Percentiles rank a stretch among this genome's conserved stretches.
phyloP scores from a whole-genome alignment of 1,140 invertebrate species.

The Drosophila lowei region DNA sequence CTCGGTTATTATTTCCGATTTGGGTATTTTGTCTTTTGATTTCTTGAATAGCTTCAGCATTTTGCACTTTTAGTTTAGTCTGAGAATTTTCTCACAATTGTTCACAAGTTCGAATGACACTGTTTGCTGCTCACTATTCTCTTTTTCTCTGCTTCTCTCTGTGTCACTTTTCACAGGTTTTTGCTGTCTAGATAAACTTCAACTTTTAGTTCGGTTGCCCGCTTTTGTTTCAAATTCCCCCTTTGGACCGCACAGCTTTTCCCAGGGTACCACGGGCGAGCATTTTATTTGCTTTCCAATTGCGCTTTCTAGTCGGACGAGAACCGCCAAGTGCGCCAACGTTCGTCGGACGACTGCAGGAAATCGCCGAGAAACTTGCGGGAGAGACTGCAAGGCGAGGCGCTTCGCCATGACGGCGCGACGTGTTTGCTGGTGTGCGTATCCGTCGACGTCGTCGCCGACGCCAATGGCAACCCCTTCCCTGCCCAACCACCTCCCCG shows the following conservation, averaged over 20 bases:
- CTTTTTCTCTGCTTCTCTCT: not conserved
- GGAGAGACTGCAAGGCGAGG: slow-evolving; percentile 47
- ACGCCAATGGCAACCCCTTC: not conserved
- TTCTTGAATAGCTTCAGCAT: slow-evolving; percentile 80
- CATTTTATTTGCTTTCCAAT: slow-evolving; percentile 1
- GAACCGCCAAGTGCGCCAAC: slow-evolving; percentile 55
- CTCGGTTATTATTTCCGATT: slow-evolving; percentile 79
- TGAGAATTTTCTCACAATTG: slow-evolving; percentile 12
- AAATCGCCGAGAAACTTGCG: slow-evolving; percentile 60
- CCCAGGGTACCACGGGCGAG: slow-evolving; percentile 18
- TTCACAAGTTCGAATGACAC: not conserved
- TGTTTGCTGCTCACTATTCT: slow-evolving; percentile 7
- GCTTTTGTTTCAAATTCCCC: slow-evolving; percentile 25
- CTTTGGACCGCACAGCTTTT: slow-evolving; percentile 24
- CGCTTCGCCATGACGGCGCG: slow-evolving; percentile 25
- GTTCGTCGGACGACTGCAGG: slow-evolving; percentile 63
- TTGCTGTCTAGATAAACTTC: slow-evolving; percentile 1
- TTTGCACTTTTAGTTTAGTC: slow-evolving; percentile 29
- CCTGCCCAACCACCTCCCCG: not conserved
- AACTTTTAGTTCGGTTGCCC: slow-evolving; percentile 16
- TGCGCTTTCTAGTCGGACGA: slow-evolving; percentile 5
- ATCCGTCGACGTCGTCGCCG: slow-evolving; percentile 2
- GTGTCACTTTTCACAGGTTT: slow-evolving; percentile 1
- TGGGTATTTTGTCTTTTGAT: slow-evolving; percentile 76
- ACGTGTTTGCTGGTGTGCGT: slow-evolving; percentile 26